Conservation (phyloP, 1,140 invertebrate species). For the Drosophila dunni region DNA sequence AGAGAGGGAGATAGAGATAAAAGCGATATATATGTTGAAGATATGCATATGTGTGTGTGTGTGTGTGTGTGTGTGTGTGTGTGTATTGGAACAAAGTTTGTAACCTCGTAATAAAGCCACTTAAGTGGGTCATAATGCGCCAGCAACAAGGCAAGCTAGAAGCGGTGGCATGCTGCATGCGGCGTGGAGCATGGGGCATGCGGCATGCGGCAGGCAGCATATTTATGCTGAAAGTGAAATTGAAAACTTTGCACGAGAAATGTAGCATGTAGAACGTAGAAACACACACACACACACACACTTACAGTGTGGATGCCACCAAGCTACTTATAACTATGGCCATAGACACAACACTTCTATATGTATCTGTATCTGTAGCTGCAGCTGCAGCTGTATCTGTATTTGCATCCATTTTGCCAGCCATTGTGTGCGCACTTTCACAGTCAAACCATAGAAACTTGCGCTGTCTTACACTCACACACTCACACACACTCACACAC, state of each 20-base stretch:
- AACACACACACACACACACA: too few species aligned
- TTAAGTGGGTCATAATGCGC: constrained; percentile 83
- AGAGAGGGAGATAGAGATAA: constrained; percentile 3
- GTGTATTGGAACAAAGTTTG: constrained; percentile 62
- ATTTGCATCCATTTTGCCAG: constrained; percentile 10
- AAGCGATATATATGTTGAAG: constrained; percentile 11
- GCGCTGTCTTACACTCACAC: constrained; percentile 51
- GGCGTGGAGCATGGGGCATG: constrained; percentile 35
- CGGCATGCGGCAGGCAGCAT: constrained; percentile 59
- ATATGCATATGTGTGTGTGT: constrained; percentile 28
- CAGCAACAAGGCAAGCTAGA: constrained; percentile 14
- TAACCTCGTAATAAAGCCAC: constrained; percentile 83
- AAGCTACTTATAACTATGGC: constrained; percentile 26
- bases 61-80: constrained; percentile 17
- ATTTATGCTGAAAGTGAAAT: constrained; percentile 82
- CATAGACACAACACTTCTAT: neutral
- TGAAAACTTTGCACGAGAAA: constrained; percentile 77
- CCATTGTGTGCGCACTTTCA: constrained; percentile 63
- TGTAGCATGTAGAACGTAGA: constrained; percentile 29
- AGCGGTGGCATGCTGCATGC: constrained; percentile 4
- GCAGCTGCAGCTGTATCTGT: constrained; percentile 20
- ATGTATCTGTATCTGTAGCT: constrained; percentile 19
- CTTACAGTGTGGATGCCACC: neutral
- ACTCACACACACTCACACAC: constrained; percentile 24
- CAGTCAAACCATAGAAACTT: constrained; percentile 69